Evolutionary conservation across 2,888 invertebrate genomes (phyloP), one percentile per base, ranked within the genome.

Genomic region (Phytoseiulus persimilis): DNA sequence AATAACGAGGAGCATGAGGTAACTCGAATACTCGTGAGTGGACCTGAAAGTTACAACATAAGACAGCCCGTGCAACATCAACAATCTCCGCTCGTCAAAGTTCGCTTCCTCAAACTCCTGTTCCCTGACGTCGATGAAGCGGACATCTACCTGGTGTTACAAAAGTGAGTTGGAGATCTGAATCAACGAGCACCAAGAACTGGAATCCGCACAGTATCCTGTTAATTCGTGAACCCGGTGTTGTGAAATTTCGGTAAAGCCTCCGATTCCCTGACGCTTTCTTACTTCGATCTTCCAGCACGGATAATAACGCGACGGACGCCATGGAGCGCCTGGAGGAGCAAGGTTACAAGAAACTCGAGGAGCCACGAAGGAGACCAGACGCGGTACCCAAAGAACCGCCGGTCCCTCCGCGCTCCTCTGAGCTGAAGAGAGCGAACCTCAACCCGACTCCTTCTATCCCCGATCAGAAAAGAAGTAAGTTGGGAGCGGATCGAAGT

Each of bases 121-220:
- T 97, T 97, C 92, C 96, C 97, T 0, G 95, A 96, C 93, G 97
- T 96, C 0, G 97, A 97, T 92, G 97, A 97, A 93, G 96, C 96
- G 32, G 93, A 97, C 84, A 95, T 97, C 46, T 94, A 97, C 90
- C 97, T 97, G 90, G 90, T 91, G 83, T 90, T 91, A 14, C 90
- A 91, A 89, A 91, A 91, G 91, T 91, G 90, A 90, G 90, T 90
- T 32, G 18, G 23, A 39, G 28, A 39, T 23, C 31, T 32, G 83
- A 31, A n/a, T n/a, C n/a, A n/a, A n/a, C n/a, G n/a, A n/a, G n/a
- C n/a, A n/a, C n/a, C n/a, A n/a, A n/a, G n/a, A n/a, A n/a, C n/a
- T n/a, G n/a, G n/a, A n/a, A n/a, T n/a, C n/a, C n/a, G n/a, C n/a
- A n/a, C n/a, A n/a, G n/a, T n/a, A n/a, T n/a, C n/a, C n/a, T n/a